A percentile compares a stretch with the other conserved stretches of the same genome.
These are phyloP conservation scores for Pharmacophagus antenor DNA, from an alignment of 2,888 invertebrate genomes.

Conservation along the genomic window DNA sequence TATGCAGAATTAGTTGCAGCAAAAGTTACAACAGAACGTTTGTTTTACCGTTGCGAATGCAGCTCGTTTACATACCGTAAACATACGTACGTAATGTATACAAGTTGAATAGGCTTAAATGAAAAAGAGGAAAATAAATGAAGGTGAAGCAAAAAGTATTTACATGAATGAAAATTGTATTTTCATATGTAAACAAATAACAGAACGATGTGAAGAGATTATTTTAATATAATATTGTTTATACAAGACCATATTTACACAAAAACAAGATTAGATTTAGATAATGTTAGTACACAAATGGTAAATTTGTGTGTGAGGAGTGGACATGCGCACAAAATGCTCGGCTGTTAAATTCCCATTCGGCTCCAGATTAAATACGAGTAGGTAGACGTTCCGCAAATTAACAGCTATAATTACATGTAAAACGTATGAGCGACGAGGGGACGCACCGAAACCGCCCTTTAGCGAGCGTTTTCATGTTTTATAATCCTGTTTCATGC, in stretches of 20 bases:
- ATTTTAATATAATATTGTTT: neutral
- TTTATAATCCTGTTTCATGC: conserved; percentile 79
- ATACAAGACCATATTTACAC: neutral
- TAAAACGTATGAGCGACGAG: conserved; percentile 45
- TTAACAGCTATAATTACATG: conserved; percentile 75
- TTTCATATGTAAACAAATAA: neutral
- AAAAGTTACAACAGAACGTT: too few species aligned
- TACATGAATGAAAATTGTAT: neutral
- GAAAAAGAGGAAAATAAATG: neutral
- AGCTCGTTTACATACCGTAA: neutral
- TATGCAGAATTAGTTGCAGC: too few species aligned
- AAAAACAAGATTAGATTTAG: neutral
- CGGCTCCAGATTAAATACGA: conserved; percentile 23
- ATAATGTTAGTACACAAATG: neutral
- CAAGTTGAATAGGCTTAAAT: neutral
- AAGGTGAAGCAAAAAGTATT: neutral
- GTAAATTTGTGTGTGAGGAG: neutral
- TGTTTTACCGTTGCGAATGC: neutral
- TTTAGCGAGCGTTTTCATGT: conserved; percentile 73
- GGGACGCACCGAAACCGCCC: conserved; percentile 54
- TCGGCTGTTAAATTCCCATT: conserved; percentile 10
- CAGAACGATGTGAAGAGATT: neutral
- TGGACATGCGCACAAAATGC: neutral
- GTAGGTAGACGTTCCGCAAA: conserved; percentile 42
- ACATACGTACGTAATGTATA: neutral